Evolutionary conservation across 1,140 invertebrate genomes (phyloP).

Genomic region (Protaetia brevitarsis): DNA sequence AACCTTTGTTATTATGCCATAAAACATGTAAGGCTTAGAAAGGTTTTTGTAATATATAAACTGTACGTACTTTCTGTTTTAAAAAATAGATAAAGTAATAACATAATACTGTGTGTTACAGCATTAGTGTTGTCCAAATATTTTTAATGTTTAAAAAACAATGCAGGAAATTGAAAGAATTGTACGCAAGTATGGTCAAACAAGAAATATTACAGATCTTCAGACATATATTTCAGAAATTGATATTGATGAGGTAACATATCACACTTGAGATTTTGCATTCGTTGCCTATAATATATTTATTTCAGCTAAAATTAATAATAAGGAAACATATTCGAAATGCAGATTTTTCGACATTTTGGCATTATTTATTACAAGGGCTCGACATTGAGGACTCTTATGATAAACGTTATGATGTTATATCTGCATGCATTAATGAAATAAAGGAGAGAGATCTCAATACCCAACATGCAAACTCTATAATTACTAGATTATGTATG

Average conservation of each 20-base stretch:
- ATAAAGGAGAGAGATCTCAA: slow-evolving; percentile 33
- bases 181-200: slow-evolving; percentile 35
- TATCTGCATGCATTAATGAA: slow-evolving; percentile 31
- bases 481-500: slow-evolving; percentile 49
- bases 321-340: slow-evolving; percentile 40
- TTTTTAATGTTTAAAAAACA: neutral
- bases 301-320: slow-evolving; percentile 41
- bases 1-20: too few species aligned
- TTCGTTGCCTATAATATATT: neutral
- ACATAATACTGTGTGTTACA: too few species aligned
- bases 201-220: slow-evolving; percentile 38
- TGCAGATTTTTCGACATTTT: slow-evolving; percentile 45
- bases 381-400: slow-evolving; percentile 42
- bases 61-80: too few species aligned
- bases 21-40: too few species aligned
- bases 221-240: slow-evolving; percentile 36
- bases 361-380: slow-evolving; percentile 49
- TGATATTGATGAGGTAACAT: slow-evolving; percentile 27
- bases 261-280: neutral
- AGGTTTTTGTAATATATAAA: too few species aligned
- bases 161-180: slow-evolving; percentile 23
- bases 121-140: too few species aligned
- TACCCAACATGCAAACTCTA: slow-evolving; percentile 35
- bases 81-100: too few species aligned
- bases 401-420: slow-evolving; percentile 44